A percentile compares a stretch with the other conserved stretches of the same genome.
Evolutionary conservation across 1,140 invertebrate species (phyloP).

Genomic region (Monomorium pharaonis): DNA sequence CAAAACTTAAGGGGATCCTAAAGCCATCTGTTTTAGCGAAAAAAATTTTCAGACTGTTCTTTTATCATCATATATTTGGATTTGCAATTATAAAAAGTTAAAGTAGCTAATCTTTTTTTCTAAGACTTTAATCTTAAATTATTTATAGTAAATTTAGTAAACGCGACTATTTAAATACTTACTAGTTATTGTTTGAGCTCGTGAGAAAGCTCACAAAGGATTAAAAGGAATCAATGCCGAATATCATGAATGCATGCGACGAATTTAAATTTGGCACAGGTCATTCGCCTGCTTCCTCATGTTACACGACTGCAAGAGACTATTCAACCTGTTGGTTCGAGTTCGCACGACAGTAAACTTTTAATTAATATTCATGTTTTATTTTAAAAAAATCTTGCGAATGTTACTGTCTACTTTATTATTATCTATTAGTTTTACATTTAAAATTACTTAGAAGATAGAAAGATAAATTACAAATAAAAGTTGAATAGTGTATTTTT

Average conservation of each 20-base stretch:
- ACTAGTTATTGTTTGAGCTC: not conserved
- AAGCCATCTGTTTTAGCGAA: no score
- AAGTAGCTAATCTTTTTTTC: no score
- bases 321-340: slow-evolving; percentile 69
- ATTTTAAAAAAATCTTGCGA: slow-evolving; percentile 14
- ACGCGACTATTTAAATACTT: not conserved
- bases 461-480: no score
- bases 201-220: not conserved
- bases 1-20: no score
- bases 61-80: no score
- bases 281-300: slow-evolving; percentile 28
- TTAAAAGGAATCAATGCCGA: not conserved
- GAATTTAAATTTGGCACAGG: slow-evolving; percentile 69
- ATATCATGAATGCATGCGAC: slow-evolving; percentile 27
- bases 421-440: not conserved
- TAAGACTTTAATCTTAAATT: not conserved
- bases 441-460: not conserved
- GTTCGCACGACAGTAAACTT: slow-evolving; percentile 46
- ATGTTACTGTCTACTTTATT: not conserved
- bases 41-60: no score
- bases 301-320: slow-evolving; percentile 61
- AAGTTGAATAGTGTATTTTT: no score
- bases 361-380: slow-evolving; percentile 50
- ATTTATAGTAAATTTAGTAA: not conserved
- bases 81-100: no score